Conservation (phyloP, 2,888 invertebrate species). For the Aphidius colemani region DNA sequence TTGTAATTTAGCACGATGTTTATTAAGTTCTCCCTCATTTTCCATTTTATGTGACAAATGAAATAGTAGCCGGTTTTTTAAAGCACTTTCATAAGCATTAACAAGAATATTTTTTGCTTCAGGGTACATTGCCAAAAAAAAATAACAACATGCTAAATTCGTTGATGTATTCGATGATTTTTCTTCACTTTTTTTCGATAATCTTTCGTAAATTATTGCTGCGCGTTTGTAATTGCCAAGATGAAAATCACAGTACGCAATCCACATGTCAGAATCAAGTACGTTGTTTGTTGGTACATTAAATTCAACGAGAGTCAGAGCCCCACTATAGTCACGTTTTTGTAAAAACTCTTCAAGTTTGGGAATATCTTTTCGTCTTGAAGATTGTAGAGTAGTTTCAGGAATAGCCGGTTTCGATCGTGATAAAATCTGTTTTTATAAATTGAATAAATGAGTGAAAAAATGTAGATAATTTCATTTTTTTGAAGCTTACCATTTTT, state of each 20-base stretch:
- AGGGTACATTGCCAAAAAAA: conserved; percentile 86
- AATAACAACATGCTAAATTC: conserved; percentile 92
- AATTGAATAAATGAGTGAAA: background rate
- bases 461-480: no score
- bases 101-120: conserved; percentile 72
- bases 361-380: conserved; percentile 66
- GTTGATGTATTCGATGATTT: conserved; percentile 69
- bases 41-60: conserved; percentile 92
- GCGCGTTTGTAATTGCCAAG: conserved; percentile 86
- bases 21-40: conserved; percentile 84
- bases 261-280: conserved; percentile 77
- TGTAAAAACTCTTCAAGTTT: conserved; percentile 88
- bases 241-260: conserved; percentile 95
- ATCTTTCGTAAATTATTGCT: conserved; percentile 64
- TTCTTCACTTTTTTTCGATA: conserved; percentile 60
- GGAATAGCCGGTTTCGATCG: conserved; percentile 78
- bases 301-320: conserved; percentile 90
- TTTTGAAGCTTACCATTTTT: no score
- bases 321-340: conserved; percentile 92
- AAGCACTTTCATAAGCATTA: conserved; percentile 69
- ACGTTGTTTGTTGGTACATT: conserved; percentile 55
- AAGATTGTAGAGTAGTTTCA: conserved; percentile 54
- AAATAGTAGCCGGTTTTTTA: conserved; percentile 82
- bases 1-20: conserved; percentile 81
- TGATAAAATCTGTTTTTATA: conserved; percentile 72